Evolutionary conservation across 2,797 vertebrate genomes (phyloP).

Genomic region (Premnoplex brunnescens): DNA sequence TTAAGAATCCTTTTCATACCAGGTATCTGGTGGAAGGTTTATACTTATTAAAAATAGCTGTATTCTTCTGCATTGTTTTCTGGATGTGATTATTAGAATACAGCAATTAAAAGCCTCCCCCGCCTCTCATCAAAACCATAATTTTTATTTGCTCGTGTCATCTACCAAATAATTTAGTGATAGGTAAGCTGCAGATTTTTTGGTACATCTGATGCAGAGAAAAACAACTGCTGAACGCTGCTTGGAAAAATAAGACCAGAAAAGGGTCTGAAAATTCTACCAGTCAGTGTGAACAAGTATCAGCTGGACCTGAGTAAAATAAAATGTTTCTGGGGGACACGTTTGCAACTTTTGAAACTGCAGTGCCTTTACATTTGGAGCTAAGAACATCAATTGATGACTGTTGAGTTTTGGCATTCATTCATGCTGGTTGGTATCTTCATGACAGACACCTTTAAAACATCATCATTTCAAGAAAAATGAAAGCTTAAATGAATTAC

Average conservation of each 20-base stretch:
- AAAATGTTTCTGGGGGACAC: constrained; percentile 67
- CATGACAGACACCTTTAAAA: constrained; percentile 59
- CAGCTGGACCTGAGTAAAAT: constrained; percentile 71
- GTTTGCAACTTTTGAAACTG: constrained; percentile 63
- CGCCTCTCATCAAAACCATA: background rate
- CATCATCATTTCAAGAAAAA: constrained; percentile 55
- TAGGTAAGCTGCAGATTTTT: constrained; percentile 38
- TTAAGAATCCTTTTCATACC: constrained; percentile 31
- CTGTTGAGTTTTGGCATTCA: constrained; percentile 64
- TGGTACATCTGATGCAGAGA: constrained; percentile 40
- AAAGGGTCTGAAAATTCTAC: constrained; percentile 40
- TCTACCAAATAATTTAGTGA: constrained; percentile 27
- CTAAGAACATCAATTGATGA: constrained; percentile 58
- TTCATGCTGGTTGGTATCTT: constrained; percentile 65
- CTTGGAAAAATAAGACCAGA: constrained; percentile 39
- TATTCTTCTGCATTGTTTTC: constrained; percentile 35
- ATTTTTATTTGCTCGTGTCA: constrained; percentile 30
- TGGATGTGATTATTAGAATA: constrained; percentile 31
- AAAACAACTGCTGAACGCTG: constrained; percentile 48
- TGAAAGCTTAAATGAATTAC: constrained; percentile 62
- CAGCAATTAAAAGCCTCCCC: constrained; percentile 16
- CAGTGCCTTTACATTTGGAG: constrained; percentile 74
- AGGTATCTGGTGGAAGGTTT: constrained; percentile 49
- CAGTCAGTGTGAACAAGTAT: constrained; percentile 47
- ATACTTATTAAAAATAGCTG: constrained; percentile 50